Conservation (phyloP, 2,888 invertebrate genomes). For the Physocephala rufipes region DNA sequence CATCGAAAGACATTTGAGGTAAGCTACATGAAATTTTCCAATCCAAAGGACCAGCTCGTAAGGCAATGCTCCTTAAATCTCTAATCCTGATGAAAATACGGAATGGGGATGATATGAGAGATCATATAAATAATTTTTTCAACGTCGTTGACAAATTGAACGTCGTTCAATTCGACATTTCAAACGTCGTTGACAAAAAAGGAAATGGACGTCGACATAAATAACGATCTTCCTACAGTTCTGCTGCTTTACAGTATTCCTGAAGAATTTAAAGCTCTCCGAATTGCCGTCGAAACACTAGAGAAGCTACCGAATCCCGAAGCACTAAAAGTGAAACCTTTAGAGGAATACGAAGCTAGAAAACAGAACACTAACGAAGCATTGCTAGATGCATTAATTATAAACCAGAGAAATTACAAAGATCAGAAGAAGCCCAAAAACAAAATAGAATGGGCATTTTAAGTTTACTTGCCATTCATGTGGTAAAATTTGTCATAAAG, state of each 20-base stretch:
- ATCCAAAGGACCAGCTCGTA: conserved; percentile 33
- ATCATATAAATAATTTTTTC: conserved; percentile 34
- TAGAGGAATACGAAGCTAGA: conserved; percentile 33
- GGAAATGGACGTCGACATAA: conserved; percentile 31
- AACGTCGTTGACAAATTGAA: conserved; percentile 35
- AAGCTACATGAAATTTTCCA: conserved; percentile 34
- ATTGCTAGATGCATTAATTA: too few relatives aligned
- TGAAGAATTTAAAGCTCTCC: conserved; percentile 33
- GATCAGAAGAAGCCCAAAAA: too few relatives aligned
- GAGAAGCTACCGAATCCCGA: conserved; percentile 28
- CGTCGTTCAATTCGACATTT: too few relatives aligned
- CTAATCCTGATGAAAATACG: too few relatives aligned
- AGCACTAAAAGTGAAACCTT: conserved; percentile 16
- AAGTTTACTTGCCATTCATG: conserved; percentile 26
- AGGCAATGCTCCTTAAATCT: conserved; percentile 38
- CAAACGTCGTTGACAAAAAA: too few relatives aligned
- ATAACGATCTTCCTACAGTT: conserved; percentile 34
- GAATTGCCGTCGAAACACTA: conserved; percentile 36
- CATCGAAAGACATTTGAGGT: conserved; percentile 34
- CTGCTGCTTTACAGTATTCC: conserved; percentile 39
- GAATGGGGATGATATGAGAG: conserved; percentile 33
- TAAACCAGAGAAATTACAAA: too few relatives aligned
- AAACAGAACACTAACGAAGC: conserved; percentile 24
- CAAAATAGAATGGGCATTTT: conserved; percentile 16
- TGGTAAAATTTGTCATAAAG: conserved; percentile 30